These are phyloP conservation scores for Philereme transversata DNA, from an alignment of 2,888 invertebrate genomes.

Conservation along the genomic window DNA sequence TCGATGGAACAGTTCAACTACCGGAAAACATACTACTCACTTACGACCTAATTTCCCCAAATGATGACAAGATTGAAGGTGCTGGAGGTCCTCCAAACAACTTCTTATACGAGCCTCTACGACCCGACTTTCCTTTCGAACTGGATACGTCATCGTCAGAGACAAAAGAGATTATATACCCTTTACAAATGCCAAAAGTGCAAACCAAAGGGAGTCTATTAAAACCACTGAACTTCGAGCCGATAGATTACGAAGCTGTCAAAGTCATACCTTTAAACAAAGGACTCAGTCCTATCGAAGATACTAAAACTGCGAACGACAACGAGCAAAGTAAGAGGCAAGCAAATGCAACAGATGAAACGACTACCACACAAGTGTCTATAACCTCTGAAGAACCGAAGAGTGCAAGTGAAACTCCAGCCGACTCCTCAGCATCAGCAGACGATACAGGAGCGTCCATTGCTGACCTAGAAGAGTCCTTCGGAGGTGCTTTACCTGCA, in stretches of 20 bases:
- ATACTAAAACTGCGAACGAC: slow-evolving; percentile 47
- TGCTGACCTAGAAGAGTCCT: slow-evolving; percentile 89
- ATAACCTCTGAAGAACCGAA: slow-evolving; percentile 49
- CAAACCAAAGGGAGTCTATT: slow-evolving; percentile 55
- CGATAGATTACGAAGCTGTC: slow-evolving; percentile 71
- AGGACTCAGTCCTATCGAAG: slow-evolving; percentile 65
- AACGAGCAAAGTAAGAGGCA: slow-evolving; percentile 70
- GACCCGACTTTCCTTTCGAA: slow-evolving; percentile 68
- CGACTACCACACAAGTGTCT: slow-evolving; percentile 34
- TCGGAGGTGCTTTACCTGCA: slow-evolving; percentile 86
- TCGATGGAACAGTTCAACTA: slow-evolving; percentile 70
- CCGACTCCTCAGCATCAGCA: slow-evolving; percentile 70
- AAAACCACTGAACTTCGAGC: slow-evolving; percentile 57
- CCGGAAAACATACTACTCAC: slow-evolving; percentile 75
- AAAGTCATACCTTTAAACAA: slow-evolving; percentile 74
- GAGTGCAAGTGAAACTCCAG: slow-evolving; percentile 49
- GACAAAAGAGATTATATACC: slow-evolving; percentile 58
- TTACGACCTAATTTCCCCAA: slow-evolving; percentile 69
- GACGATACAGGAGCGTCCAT: slow-evolving; percentile 82
- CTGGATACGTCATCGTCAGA: slow-evolving; percentile 73
- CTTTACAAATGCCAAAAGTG: slow-evolving; percentile 66
- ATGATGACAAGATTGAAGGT: slow-evolving; percentile 48
- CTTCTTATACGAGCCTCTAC: slow-evolving; percentile 69
- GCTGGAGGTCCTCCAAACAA: slow-evolving; percentile 53
- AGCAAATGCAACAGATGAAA: slow-evolving; percentile 49